Percentiles rank a stretch among this genome's conserved stretches.
Conservation (phyloP, 2,113 vertebrate genomes). For the Melanostigma gelatinosum region DNA sequence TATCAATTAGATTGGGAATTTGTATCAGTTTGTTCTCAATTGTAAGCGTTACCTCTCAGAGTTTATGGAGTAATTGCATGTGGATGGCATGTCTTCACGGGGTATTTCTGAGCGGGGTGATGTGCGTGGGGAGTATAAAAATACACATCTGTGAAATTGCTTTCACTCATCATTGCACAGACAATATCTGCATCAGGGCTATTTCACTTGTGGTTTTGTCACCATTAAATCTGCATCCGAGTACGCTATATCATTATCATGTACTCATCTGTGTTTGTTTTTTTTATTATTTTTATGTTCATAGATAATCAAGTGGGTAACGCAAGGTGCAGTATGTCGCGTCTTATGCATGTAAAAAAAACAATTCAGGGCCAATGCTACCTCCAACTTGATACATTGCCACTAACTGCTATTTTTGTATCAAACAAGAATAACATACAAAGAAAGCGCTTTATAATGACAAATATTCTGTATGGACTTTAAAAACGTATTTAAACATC, state of each 20-base stretch:
- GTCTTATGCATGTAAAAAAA: not conserved
- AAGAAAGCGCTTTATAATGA: not conserved
- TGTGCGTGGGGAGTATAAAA: not conserved
- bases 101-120: not conserved
- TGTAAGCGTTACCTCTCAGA: constrained; percentile 30
- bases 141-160: constrained; percentile 1
- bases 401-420: not conserved
- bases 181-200: not conserved
- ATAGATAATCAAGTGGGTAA: not conserved
- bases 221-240: not conserved
- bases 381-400: not conserved
- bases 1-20: constrained; percentile 60
- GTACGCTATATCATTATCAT: not conserved
- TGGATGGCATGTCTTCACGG: constrained; percentile 21
- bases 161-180: not conserved
- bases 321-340: not conserved
- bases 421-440: not conserved
- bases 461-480: not conserved
- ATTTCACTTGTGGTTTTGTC: not conserved
- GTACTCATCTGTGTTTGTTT: not conserved
- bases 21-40: constrained; percentile 54
- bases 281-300: not conserved
- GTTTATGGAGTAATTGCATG: constrained; percentile 27
- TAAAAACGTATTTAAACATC: no score
- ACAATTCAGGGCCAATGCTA: not conserved